These are phyloP conservation scores for Psilopsiagon aurifrons DNA, from an alignment of 2,113 vertebrate species.

Conservation along the genomic window DNA sequence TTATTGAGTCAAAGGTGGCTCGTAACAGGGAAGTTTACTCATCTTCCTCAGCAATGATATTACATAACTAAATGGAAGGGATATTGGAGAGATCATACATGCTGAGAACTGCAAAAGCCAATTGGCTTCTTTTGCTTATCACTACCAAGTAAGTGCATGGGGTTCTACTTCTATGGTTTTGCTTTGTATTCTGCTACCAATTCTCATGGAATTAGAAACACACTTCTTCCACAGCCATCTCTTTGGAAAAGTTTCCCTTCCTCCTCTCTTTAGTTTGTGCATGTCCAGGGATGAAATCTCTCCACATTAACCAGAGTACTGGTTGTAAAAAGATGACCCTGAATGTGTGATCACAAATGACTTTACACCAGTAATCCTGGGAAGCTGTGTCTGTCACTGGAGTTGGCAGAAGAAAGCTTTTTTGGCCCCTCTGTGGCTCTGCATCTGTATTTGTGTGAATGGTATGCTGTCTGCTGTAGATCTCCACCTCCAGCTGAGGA, in stretches of 20 bases:
- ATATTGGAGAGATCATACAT: neutral
- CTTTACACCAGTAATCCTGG: neutral
- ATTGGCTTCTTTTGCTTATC: neutral
- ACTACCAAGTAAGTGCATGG: neutral
- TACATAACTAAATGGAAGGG: neutral
- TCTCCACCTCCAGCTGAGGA: neutral
- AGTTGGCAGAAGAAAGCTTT: neutral
- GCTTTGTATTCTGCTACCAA: neutral
- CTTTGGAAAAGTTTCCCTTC: neutral
- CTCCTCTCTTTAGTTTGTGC: neutral
- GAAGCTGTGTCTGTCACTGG: neutral
- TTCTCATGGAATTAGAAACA: neutral
- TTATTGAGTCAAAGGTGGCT: neutral
- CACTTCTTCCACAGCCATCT: neutral
- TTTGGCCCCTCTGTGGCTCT: fast-evolving
- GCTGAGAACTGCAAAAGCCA: neutral
- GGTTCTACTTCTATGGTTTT: neutral
- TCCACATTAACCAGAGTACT: neutral
- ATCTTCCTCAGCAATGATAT: neutral
- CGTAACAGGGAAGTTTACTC: neutral
- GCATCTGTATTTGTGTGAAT: fast-evolving
- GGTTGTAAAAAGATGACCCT: neutral
- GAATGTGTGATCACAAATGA: neutral
- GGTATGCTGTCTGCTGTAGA: fast-evolving
- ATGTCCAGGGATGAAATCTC: neutral